phyloP scores from a whole-genome alignment of 2,797 vertebrate genomes.

The Channallabes apus region DNA sequence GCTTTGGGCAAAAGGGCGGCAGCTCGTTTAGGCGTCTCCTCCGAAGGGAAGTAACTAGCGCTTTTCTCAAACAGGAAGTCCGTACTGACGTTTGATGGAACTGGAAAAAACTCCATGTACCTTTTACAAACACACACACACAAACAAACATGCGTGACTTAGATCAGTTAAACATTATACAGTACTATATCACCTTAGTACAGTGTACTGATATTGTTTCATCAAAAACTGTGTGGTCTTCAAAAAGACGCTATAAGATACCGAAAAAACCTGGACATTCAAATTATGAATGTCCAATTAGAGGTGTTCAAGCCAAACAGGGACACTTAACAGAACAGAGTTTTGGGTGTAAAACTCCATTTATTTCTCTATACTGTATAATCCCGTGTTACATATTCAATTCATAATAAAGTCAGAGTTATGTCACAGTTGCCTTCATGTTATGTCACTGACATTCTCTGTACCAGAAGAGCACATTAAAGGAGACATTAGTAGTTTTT shows the following conservation, averaged over 20 bases:
- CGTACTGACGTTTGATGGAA: conserved; percentile 86
- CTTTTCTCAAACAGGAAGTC: conserved; percentile 97
- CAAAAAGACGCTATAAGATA: neutral
- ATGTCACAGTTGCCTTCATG: neutral
- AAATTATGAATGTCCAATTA: too few relatives aligned
- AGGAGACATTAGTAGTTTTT: neutral
- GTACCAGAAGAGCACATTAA: conserved; percentile 6
- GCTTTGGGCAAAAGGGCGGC: conserved; percentile 90
- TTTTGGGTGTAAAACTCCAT: too few relatives aligned
- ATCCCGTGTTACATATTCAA: too few relatives aligned
- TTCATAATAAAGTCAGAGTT: neutral
- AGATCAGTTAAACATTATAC: neutral
- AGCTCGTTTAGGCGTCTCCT: conserved; percentile 86
- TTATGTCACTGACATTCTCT: neutral
- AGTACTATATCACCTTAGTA: neutral
- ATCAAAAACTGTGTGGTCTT: neutral
- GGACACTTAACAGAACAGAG: too few relatives aligned
- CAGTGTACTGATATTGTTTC: neutral
- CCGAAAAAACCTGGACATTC: neutral
- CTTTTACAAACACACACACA: conserved; percentile 64
- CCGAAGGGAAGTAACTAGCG: conserved; percentile 94
- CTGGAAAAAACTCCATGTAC: conserved; percentile 96
- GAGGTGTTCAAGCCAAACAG: too few relatives aligned
- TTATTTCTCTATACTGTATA: too few relatives aligned
- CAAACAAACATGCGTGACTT: neutral